A percentile compares a stretch with the other conserved stretches of the same genome.
Evolutionary conservation across 2,797 vertebrate species (phyloP).

Genomic region (Danionella dracula): DNA sequence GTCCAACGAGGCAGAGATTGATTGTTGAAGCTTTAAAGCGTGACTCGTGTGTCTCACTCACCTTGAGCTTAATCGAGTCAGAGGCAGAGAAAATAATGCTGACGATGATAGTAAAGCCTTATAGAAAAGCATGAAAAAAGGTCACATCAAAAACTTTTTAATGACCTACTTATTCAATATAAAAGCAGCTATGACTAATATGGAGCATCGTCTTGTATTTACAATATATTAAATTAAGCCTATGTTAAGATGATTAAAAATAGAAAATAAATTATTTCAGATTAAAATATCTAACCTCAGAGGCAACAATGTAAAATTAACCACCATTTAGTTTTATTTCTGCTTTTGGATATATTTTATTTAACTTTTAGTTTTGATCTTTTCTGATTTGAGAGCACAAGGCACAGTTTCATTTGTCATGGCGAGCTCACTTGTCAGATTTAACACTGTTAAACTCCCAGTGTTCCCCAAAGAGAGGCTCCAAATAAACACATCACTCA

Average conservation of each 20-base stretch:
- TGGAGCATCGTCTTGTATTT: no score
- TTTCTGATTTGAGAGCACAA: not conserved
- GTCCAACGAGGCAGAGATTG: constrained; percentile 54
- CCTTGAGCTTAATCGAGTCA: constrained; percentile 75
- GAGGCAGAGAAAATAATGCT: constrained; percentile 63
- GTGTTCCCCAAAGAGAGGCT: constrained; percentile 29
- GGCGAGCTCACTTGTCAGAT: constrained; percentile 42
- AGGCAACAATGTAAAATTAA: no score
- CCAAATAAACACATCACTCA: constrained; percentile 39
- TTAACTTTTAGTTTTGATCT: no score
- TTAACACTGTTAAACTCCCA: constrained; percentile 41
- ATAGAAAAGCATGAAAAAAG: not conserved
- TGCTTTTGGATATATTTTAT: no score
- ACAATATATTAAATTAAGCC: no score
- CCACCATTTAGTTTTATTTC: no score
- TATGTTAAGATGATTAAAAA: no score
- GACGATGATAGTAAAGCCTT: constrained; percentile 47
- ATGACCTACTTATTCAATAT: no score
- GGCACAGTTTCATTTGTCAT: constrained; percentile 39
- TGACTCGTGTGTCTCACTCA: constrained; percentile 60
- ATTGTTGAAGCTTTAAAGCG: constrained; percentile 61
- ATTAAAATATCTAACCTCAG: no score
- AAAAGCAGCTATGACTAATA: no score
- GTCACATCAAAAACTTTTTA: no score
- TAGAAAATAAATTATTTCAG: no score